A percentile compares a stretch with the other conserved stretches of the same genome.
Evolutionary conservation across 2,797 vertebrate genomes (phyloP).

Genomic region (Dendrocincla tyrannina): DNA sequence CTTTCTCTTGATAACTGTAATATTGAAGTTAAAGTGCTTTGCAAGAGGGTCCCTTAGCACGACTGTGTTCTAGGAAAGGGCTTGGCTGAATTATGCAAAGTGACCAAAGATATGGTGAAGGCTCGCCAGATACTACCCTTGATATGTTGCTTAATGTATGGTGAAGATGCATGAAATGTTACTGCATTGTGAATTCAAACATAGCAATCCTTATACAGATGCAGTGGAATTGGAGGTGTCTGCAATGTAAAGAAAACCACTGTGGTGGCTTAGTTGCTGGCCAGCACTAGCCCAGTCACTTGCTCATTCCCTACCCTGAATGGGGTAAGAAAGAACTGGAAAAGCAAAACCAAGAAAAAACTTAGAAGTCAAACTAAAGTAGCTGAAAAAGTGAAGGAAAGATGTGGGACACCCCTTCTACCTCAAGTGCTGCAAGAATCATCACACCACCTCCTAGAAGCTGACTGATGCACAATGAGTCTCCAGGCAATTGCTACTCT

Average conservation of each 20-base stretch:
- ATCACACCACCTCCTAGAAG: neutral
- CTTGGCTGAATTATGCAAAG: neutral
- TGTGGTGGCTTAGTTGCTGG: neutral
- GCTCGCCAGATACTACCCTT: neutral
- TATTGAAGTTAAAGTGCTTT: neutral
- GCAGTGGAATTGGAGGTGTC: neutral
- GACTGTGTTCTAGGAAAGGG: neutral
- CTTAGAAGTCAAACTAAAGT: neutral
- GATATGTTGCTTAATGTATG: neutral
- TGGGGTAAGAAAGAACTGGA: neutral
- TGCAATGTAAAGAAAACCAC: neutral
- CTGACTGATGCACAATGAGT: accelerated
- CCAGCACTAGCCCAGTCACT: neutral
- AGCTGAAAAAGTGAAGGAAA: neutral
- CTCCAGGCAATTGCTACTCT: neutral
- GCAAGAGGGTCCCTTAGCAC: neutral
- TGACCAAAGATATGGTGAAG: neutral
- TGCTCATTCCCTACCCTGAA: neutral
- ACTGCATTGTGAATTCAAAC: neutral
- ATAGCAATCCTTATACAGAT: neutral
- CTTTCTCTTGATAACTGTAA: neutral
- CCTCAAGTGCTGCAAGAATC: neutral
- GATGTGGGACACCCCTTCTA: neutral
- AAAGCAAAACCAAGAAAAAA: neutral
- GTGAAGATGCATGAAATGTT: neutral